Evolutionary conservation across 2,113 vertebrate species (phyloP).

Genomic region (Montifringilla adamsi): DNA sequence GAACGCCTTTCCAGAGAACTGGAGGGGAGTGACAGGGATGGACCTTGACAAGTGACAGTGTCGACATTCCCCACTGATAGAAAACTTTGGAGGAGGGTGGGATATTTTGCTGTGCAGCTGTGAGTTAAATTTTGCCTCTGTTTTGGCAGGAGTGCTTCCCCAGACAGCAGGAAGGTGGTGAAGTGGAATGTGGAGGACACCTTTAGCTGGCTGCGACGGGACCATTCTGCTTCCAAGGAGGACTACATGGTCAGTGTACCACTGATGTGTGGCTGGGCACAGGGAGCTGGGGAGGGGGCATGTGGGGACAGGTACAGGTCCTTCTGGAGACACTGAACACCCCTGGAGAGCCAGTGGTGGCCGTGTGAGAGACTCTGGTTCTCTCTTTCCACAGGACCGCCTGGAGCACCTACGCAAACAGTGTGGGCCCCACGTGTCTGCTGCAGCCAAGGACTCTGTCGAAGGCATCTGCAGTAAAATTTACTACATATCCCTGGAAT

Average conservation of each 20-base stretch:
- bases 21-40: background rate
- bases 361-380: background rate
- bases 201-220: conserved; percentile 95
- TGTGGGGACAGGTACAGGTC: background rate
- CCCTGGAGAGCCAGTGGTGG: background rate
- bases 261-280: background rate
- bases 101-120: accelerated
- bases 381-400: conserved; percentile 81
- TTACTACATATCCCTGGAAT: conserved; percentile 93
- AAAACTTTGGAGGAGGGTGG: background rate
- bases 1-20: background rate
- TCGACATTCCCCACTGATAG: background rate
- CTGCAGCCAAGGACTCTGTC: conserved; percentile 94
- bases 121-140: background rate
- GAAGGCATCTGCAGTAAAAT: conserved; percentile 99
- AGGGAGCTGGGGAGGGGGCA: background rate
- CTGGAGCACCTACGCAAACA: conserved; percentile 94
- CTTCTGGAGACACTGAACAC: background rate
- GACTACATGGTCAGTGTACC: conserved; percentile 91
- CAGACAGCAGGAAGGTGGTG: conserved; percentile 96
- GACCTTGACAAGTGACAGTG: background rate
- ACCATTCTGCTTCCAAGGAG: conserved; percentile 95
- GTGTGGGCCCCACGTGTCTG: conserved; percentile 91
- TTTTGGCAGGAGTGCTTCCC: conserved; percentile 87
- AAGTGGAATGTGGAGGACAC: conserved; percentile 99